Evolutionary conservation across 30 jellyfish, hydroid and myxozoan species (phyloP), one percentile per base, ranked within the genome.

Genomic region (Cassiopea andromeda): DNA sequence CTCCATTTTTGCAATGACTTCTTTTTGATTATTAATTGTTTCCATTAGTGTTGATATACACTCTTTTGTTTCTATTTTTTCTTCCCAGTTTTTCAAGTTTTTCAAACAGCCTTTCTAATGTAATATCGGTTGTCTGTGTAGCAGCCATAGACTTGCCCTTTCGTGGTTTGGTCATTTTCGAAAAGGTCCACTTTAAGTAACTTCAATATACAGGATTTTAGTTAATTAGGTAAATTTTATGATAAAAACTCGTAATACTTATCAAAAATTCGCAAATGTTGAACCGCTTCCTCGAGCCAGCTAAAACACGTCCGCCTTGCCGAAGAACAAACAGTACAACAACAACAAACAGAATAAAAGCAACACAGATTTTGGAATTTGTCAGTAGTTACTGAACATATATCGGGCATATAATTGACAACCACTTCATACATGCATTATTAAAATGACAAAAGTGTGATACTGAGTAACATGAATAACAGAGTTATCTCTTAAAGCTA

Each of bases 21-120:
- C 76, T 2, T 78, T 78, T 54, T 78, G 87, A 13, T 48, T 71
- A 17, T 17, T 43, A 48, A 78, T 57, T 48, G 54, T 78, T 18
- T 48, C 47, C 76, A 57, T 19, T 13, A 78, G 59, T 2, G 19
- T 54, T 9, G 66, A 27, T 44, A 50, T 78, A 46, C 76, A 78
- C 38, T 54, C 75, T 54, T 78, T 78, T 44, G 87, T 78, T 59
- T 76, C 87, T 2, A 78, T 43, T 43, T 49, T 78, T 59, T 78
- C 76, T 4, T 54, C 87, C 87, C 76, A 49, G 38, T 43, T 78
- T 12, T 17, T 78, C 87, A 16, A 78, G 69, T 54, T 78, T 57
- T 59, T 54, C 87, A 27, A 46, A 45, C 46, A 75, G 1, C 13
- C 18, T 75, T 7, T 75, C 84, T 7, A 72, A 64, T 2, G 19